phyloP scores from a whole-genome alignment of 1,140 invertebrate species.

The Brachionus rotundiformis region DNA sequence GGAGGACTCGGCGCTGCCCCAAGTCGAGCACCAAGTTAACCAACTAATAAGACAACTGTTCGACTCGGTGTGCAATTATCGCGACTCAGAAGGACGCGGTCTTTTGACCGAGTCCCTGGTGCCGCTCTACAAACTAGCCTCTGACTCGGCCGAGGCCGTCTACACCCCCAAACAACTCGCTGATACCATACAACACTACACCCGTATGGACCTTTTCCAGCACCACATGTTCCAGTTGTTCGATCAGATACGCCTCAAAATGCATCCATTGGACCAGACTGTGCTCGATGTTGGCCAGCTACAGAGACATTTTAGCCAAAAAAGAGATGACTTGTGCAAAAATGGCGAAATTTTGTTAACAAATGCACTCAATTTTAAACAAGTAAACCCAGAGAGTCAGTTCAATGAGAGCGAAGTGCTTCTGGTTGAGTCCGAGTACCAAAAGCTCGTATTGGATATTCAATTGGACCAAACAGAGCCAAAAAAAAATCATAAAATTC shows the following conservation, averaged over 20 bases:
- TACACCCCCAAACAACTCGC: not conserved
- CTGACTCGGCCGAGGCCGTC: not conserved
- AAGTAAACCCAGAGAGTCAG: not conserved
- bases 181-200: not conserved
- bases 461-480: not conserved
- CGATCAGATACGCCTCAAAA: not conserved
- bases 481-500: not conserved
- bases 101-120: not conserved
- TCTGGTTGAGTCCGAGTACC: not conserved
- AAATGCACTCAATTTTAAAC: not conserved
- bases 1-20: no score
- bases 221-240: conserved; percentile 1
- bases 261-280: not conserved
- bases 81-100: not conserved
- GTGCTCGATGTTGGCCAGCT: not conserved
- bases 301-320: not conserved
- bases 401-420: not conserved
- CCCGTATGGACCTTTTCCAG: conserved; percentile 13
- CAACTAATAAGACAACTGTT: not conserved
- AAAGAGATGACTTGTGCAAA: conserved; percentile 45
- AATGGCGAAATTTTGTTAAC: not conserved
- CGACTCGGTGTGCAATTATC: not conserved
- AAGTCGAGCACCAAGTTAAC: not conserved
- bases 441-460: not conserved
- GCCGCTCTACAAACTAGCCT: not conserved